A percentile compares a stretch with the other conserved stretches of the same genome.
These are phyloP conservation scores for Hirtodrosophila histrioides DNA, from an alignment of 2,888 invertebrate species.

Conservation along the genomic window DNA sequence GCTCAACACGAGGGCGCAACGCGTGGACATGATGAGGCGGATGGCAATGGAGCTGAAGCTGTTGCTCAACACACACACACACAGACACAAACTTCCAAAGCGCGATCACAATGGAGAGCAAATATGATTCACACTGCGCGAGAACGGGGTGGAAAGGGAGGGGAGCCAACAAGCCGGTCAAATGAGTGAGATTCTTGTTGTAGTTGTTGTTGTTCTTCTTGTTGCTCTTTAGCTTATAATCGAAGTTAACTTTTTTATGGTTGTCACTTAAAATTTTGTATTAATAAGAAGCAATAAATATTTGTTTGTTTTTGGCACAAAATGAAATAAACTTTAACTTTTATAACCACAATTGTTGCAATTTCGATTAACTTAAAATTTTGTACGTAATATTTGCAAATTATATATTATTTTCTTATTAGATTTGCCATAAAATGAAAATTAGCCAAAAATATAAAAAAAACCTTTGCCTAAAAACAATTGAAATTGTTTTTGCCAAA, in stretches of 20 bases:
- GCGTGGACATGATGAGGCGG: conserved; percentile 52
- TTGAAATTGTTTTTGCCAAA: conserved; percentile 1
- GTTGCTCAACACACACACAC: conserved; percentile 35
- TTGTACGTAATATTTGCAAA: neutral
- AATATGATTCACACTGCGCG: conserved; percentile 16
- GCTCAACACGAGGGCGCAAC: conserved; percentile 85
- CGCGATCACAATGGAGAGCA: conserved; percentile 36
- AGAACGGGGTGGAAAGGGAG: neutral
- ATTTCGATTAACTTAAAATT: too few species aligned
- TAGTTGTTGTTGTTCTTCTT: neutral
- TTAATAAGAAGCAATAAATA: neutral
- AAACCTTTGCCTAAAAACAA: neutral
- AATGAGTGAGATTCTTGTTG: conserved; percentile 10
- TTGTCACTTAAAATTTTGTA: conserved; percentile 7
- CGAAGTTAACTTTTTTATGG: neutral
- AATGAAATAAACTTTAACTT: too few species aligned
- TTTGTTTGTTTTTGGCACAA: too few species aligned
- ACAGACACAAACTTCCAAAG: conserved; percentile 12
- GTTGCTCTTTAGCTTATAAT: conserved; percentile 8
- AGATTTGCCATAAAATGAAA: neutral
- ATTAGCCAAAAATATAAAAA: neutral
- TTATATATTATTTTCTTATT: neutral
- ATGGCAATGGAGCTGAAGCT: conserved; percentile 7
- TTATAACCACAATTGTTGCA: too few species aligned
- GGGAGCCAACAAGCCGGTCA: neutral